Conservation (phyloP, 2,888 invertebrate genomes). For the Drosophila prostipennis region DNA sequence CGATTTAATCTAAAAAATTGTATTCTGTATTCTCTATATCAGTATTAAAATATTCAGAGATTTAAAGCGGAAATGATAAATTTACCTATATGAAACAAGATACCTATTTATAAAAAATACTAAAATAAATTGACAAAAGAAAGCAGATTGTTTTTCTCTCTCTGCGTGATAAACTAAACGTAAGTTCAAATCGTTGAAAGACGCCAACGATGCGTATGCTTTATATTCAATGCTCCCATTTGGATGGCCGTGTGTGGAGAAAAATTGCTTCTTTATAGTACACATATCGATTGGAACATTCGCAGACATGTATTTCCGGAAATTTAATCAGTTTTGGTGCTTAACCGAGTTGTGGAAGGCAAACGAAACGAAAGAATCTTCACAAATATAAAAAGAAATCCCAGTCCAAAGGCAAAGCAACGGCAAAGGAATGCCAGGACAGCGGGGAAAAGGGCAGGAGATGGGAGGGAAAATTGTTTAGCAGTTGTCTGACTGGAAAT, state of each 20-base stretch:
- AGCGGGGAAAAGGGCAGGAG: conserved; percentile 6
- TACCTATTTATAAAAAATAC: too few relatives aligned
- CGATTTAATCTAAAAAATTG: too few relatives aligned
- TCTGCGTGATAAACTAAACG: conserved; percentile 35
- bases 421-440: conserved; percentile 15
- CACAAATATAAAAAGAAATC: conserved; percentile 27
- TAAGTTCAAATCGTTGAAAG: conserved; percentile 23
- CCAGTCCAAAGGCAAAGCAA: conserved; percentile 17
- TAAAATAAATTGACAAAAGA: conserved; percentile 4
- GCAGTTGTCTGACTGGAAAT: conserved; percentile 39
- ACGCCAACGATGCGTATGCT: conserved; percentile 46
- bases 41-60: too few relatives aligned
- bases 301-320: conserved; percentile 37
- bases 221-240: conserved; percentile 41
- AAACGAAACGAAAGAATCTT: conserved; percentile 29
- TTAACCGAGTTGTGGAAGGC: conserved; percentile 38
- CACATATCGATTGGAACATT: conserved; percentile 52
- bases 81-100: too few relatives aligned
- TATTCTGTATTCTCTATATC: too few relatives aligned
- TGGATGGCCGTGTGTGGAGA: conserved; percentile 15
- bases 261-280: conserved; percentile 46
- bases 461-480: conserved; percentile 41
- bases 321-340: conserved; percentile 67
- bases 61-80: too few relatives aligned
- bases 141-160: conserved; percentile 10